Evolutionary conservation across 2,113 vertebrate genomes (phyloP), one percentile per base, ranked within the genome.

Genomic region (Ancistrus triradiatus): DNA sequence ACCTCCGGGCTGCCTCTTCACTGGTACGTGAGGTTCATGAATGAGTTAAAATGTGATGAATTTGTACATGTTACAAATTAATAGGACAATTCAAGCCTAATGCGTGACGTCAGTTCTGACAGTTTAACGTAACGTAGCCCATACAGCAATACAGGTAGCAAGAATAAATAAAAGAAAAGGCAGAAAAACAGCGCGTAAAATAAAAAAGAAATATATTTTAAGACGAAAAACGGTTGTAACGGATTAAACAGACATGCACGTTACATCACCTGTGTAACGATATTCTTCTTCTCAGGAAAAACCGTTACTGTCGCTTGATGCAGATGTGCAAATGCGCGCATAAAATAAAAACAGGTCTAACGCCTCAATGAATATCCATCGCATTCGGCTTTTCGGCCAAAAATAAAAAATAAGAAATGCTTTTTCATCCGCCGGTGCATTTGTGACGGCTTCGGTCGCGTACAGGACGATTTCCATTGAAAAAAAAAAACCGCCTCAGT

Each of bases 401-500:
- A 13, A 2, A 7, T 18, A 37, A 22, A n/a, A 55, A 22, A 14
- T 8, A 22, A n/a, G n/a, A n/a, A n/a, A 43, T 43, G 6, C 3
- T 43, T 17, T 6, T 6, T 3, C 3, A 11, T 3, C n/a, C 40
- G 40, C 40, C 60, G 38, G 35, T 15, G 38, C 62, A 62, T 60
- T 51, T 42, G 50, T 47, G 57, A 59, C 43, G 38, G 11, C n/a
- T 31, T 31, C 27, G 7, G 27, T 31, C 9, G 7, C 9, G 7
- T 13, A 8, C 37, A 40, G 13, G 3, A 40, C 13, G 7, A 40
- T 40, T 40, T 3, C 9, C 37, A 40, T 40, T 40, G 9, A 40
- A 40, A 40, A 37, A 37, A 37, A 37, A n/a, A 15, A 14, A 42
- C 13, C 38, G 2, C 38, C 67, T 59, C 61, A 68, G 46, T 63